Evolutionary conservation across 2,888 invertebrate genomes (phyloP).

Genomic region (Euclidia mi): DNA sequence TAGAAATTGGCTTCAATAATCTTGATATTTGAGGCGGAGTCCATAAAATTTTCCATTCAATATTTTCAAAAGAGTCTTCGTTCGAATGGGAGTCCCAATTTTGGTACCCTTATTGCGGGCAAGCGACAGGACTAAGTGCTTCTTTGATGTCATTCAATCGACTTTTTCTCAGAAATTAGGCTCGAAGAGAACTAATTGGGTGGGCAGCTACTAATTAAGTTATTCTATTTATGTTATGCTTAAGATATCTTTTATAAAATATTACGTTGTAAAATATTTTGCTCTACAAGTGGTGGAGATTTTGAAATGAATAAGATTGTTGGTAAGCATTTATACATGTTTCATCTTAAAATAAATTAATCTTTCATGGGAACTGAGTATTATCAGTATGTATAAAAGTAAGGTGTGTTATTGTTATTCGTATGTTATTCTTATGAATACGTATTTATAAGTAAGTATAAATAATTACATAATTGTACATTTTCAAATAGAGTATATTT

Average conservation of each 20-base stretch:
- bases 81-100: conserved; percentile 7
- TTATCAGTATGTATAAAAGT: too few relatives aligned
- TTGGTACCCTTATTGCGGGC: neutral
- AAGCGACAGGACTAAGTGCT: neutral
- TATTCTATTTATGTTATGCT: neutral
- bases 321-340: too few relatives aligned
- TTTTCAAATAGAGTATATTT: too few relatives aligned
- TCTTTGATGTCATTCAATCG: neutral
- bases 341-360: too few relatives aligned
- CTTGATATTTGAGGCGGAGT: conserved; percentile 3
- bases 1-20: conserved; percentile 2
- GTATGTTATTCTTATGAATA: too few relatives aligned
- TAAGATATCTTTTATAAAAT: neutral
- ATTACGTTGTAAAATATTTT: too few relatives aligned
- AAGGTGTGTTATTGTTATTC: too few relatives aligned
- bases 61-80: conserved; percentile 10
- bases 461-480: too few relatives aligned
- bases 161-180: conserved; percentile 3
- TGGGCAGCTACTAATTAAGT: neutral
- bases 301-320: too few relatives aligned
- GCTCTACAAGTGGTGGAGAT: too few relatives aligned
- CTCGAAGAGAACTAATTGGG: neutral
- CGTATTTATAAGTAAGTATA: too few relatives aligned
- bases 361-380: too few relatives aligned
- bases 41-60: conserved; percentile 8